A percentile compares a stretch with the other conserved stretches of the same genome.
phyloP scores from a whole-genome alignment of 2,797 vertebrate genomes.

The Pangasius macronema region DNA sequence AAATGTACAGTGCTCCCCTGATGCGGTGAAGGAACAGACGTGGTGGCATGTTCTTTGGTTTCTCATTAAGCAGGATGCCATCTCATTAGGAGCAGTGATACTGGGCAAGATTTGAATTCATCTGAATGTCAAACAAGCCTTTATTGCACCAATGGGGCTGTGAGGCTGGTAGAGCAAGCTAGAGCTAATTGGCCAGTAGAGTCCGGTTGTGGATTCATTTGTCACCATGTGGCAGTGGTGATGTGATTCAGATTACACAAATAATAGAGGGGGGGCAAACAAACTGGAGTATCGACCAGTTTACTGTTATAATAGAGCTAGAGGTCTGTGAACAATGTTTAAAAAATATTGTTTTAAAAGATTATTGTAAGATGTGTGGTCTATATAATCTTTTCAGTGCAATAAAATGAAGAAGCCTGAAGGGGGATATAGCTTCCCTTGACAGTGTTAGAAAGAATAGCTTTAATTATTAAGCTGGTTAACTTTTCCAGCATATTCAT shows the following conservation, averaged over 20 bases:
- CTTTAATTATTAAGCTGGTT: neutral
- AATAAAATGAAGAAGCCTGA: neutral
- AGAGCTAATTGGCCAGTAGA: constrained; percentile 46
- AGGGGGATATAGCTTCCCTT: neutral
- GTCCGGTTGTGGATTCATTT: constrained; percentile 20
- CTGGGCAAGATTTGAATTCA: constrained; percentile 54
- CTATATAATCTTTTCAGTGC: neutral
- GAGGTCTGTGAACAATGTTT: neutral
- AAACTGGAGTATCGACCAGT: constrained; percentile 30
- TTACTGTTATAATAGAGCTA: constrained; percentile 21
- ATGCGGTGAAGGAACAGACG: constrained; percentile 46
- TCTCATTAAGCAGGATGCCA: constrained; percentile 51
- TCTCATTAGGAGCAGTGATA: constrained; percentile 46
- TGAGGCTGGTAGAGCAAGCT: constrained; percentile 10
- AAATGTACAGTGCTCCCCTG: constrained; percentile 33
- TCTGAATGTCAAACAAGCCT: constrained; percentile 58
- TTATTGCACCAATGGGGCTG: constrained; percentile 48
- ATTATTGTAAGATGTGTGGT: neutral
- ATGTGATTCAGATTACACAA: constrained; percentile 23
- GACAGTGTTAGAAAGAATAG: neutral
- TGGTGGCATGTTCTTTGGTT: constrained; percentile 31
- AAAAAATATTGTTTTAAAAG: neutral
- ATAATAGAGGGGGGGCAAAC: constrained; percentile 22
- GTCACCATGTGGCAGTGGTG: constrained; percentile 24
- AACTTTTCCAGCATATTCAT: neutral